Evolutionary conservation across 2,888 invertebrate species (phyloP), one percentile per base, ranked within the genome.

Genomic region (Mellilla xanthometata): DNA sequence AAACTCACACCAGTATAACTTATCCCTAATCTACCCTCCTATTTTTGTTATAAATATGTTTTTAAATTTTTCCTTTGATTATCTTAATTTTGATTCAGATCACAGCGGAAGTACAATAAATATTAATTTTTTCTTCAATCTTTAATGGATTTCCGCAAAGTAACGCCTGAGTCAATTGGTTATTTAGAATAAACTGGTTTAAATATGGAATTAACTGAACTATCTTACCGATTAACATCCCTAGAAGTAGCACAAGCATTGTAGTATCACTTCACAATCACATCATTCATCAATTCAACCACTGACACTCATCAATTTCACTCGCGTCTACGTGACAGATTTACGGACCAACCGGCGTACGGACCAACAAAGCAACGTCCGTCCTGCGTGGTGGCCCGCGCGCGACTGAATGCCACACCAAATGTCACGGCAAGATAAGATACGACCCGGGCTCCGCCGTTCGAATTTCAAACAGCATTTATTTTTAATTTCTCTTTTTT

Each of bases 341-440:
- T 19, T 27, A 19, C 11, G 5, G 5, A 15, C 8, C 2, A 5
- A 10, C 7, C n/a, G n/a, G n/a, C n/a, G n/a, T n/a, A n/a, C n/a
- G n/a, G n/a, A n/a, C n/a, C n/a, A n/a, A 19, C 19, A 12, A n/a
- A 12, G 47, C 9, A 19, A 39, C 47, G 47, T 48, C 41, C 41
- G 38, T 22, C 24, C 38, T 10, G 12, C 29, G 19, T 29, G 15
- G 12, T 9, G 10, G 28, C 38, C 24, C 32, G 33, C 38, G 24
- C 28, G 29, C 41, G 32, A 48, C 47, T 48, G 41, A 26, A n/a
- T n/a, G n/a, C n/a, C n/a, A n/a, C n/a, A 41, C 31, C 47, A 48
- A 48, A 48, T 42, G 38, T 42, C 47, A 48, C 41, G n/a, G n/a
- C n/a, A 15, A 41, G 47, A 48, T 48, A 48, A 48, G 47, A 48